phyloP scores from a whole-genome alignment of 2,113 vertebrate species.

The Mesitornis unicolor region DNA sequence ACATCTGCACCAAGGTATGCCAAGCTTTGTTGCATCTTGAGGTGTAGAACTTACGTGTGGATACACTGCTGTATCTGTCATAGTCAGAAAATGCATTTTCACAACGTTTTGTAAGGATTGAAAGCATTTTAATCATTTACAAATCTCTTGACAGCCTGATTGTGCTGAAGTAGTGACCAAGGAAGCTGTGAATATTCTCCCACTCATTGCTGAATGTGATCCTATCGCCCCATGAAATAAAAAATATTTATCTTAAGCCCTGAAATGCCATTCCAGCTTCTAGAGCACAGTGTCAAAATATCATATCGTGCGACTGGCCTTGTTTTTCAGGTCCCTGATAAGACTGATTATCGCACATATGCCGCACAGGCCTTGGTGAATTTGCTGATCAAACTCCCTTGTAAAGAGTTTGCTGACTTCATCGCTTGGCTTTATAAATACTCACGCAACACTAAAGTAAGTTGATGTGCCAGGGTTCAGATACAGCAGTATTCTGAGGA shows the following conservation, averaged over 20 bases:
- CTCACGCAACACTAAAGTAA: constrained; percentile 82
- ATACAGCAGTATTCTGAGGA: neutral
- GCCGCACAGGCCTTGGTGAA: constrained; percentile 83
- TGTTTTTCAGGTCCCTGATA: constrained; percentile 88
- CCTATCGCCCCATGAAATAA: neutral
- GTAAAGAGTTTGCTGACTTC: constrained; percentile 79
- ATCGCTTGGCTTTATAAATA: constrained; percentile 85
- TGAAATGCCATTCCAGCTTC: neutral
- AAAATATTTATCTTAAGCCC: neutral
- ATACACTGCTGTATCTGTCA: fast-evolving
- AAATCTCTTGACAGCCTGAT: neutral
- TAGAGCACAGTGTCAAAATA: neutral
- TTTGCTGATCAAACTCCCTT: constrained; percentile 77
- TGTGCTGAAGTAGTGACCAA: neutral
- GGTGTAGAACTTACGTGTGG: neutral
- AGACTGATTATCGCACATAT: constrained; percentile 81
- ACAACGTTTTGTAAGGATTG: neutral
- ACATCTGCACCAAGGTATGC: constrained; percentile 89
- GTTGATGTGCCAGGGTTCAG: neutral
- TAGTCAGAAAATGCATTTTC: neutral
- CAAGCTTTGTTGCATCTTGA: neutral
- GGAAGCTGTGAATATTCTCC: neutral
- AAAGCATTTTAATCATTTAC: neutral
- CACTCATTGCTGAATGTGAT: neutral
- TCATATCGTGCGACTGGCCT: neutral